phyloP scores from a whole-genome alignment of 2,888 invertebrate species.

The Osedax fenrisi region DNA sequence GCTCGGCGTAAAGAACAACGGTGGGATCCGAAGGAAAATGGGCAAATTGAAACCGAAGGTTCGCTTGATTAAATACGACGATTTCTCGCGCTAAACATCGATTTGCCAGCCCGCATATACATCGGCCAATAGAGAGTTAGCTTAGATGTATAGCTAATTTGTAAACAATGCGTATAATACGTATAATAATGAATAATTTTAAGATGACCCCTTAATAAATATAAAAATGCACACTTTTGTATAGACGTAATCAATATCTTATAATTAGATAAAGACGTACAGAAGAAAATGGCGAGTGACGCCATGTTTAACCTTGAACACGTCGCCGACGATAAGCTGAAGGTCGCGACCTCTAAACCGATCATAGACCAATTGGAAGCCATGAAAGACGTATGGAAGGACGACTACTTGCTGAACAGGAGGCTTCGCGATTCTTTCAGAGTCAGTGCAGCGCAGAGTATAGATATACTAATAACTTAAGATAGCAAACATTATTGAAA shows the following conservation, averaged over 20 bases:
- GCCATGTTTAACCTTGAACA: conserved; percentile 96
- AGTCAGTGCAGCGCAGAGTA: conserved; percentile 55
- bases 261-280: conserved; percentile 66
- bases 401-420: conserved; percentile 82
- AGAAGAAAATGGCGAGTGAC: conserved; percentile 82
- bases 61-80: conserved; percentile 18
- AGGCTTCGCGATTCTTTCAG: conserved; percentile 72
- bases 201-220: no score
- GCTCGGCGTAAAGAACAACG: conserved; percentile 89
- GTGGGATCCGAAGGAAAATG: conserved; percentile 93
- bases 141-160: no score
- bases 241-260: no score
- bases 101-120: background rate
- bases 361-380: conserved; percentile 64
- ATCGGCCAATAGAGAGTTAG: no score
- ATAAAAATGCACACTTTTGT: no score
- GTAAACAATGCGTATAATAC: no score
- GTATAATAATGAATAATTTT: no score
- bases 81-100: background rate
- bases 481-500: no score
- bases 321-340: conserved; percentile 59
- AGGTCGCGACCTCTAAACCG: conserved; percentile 37
- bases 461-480: background rate
- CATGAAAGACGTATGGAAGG: conserved; percentile 69
- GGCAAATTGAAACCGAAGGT: conserved; percentile 58